These are phyloP conservation scores for Astyanax mexicanus DNA, from an alignment of 2,797 vertebrate genomes.

Conservation along the genomic window DNA sequence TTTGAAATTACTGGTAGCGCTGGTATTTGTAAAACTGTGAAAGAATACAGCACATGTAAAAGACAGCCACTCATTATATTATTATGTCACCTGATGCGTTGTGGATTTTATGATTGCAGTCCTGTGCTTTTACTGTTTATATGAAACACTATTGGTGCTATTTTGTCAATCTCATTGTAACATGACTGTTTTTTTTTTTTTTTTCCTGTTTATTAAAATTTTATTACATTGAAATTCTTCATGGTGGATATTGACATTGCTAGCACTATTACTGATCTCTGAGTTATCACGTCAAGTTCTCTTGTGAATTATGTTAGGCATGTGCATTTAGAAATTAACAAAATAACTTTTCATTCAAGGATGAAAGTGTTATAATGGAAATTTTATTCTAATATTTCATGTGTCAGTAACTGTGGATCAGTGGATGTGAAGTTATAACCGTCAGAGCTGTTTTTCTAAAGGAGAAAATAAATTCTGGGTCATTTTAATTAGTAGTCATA, in stretches of 20 bases:
- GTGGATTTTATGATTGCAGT: conserved; percentile 32
- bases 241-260: neutral
- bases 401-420: neutral
- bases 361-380: neutral
- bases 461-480: neutral
- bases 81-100: conserved; percentile 21
- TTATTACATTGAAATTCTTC: conserved; percentile 17
- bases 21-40: neutral
- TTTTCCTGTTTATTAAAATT: conserved; percentile 54
- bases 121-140: conserved; percentile 45
- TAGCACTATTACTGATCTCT: neutral
- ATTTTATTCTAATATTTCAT: neutral
- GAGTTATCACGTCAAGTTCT: too few species aligned
- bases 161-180: conserved; percentile 53
- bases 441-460: neutral
- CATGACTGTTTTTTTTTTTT: conserved; percentile 28
- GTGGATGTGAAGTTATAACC: neutral
- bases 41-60: conserved; percentile 22
- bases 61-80: conserved; percentile 1
- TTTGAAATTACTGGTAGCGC: conserved; percentile 10
- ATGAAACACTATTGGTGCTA: conserved; percentile 48
- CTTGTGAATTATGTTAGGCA: too few species aligned
- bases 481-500: neutral
- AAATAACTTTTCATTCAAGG: too few species aligned
- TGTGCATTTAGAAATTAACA: too few species aligned